Conservation (phyloP, 2,113 vertebrate species). For the Eulemur rufifrons region DNA sequence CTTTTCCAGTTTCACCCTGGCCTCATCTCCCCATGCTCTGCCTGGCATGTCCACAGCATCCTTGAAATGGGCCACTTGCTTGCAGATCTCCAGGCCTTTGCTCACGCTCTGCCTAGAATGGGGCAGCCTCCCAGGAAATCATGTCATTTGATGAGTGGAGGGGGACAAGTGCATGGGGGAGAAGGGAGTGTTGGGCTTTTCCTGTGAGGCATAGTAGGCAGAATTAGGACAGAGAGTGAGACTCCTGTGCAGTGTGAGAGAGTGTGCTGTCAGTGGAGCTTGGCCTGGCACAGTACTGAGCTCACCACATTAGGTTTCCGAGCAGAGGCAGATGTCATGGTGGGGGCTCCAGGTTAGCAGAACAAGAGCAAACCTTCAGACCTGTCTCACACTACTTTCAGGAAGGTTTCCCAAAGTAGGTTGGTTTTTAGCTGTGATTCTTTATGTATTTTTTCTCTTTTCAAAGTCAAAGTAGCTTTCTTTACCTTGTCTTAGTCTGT, state of each 20-base stretch:
- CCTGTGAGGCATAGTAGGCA: background rate
- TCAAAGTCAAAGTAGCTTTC: conserved; percentile 51
- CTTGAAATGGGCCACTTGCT: background rate
- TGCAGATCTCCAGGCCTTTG: background rate
- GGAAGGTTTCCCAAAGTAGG: background rate
- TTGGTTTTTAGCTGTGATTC: conserved; percentile 6
- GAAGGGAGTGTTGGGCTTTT: background rate
- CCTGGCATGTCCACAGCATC: background rate
- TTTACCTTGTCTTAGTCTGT: background rate
- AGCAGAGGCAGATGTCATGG: background rate
- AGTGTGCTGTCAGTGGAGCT: background rate
- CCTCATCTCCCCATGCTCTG: background rate
- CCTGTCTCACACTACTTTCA: background rate
- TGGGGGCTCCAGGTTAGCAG: background rate
- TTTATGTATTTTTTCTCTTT: conserved; percentile 45
- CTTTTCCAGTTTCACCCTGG: background rate
- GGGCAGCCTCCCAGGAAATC: background rate
- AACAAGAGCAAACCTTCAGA: background rate
- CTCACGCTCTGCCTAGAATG: background rate
- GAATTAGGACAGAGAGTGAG: background rate
- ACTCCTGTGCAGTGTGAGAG: background rate
- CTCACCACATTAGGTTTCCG: background rate
- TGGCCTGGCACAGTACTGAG: background rate
- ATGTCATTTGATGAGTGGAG: background rate
- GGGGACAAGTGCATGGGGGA: background rate